Evolutionary conservation across 2,113 vertebrate species (phyloP), one percentile per base, ranked within the genome.

Genomic region (Coturnix japonica): DNA sequence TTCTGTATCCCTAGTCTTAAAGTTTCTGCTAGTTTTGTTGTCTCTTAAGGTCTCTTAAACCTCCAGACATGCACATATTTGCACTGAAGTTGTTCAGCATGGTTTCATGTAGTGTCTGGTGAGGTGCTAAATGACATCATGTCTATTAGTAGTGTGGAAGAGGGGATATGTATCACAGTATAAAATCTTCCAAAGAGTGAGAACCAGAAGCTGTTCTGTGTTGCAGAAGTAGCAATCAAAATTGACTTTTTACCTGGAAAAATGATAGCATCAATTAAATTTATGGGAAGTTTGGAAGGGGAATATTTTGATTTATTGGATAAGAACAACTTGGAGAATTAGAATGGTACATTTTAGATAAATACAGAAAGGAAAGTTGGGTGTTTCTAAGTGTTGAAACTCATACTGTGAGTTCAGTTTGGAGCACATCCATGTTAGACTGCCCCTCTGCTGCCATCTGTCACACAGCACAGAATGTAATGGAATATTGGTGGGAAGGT

Each of bases 321-420:
- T 33, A 72, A 57, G 46, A 72, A 37, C 19, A 19, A 7, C 46
- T 54, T n/a, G 28, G 37, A 51, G 71, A 61, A 26, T 18, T 74
- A 35, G 43, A 82, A 20, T 23, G 28, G 25, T n/a, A 1, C 2
- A 64, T 2, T 57, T 56, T 1, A 30, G 4, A 14, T 47, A 39
- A 71, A 69, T 64, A 8, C 4, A 71, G 41, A n/a, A n/a, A 46
- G 15, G 23, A 49, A 57, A 22, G 9, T 56, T 35, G 3, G 9
- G 9, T 7, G 3, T 72, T 83, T 89, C 7, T 22, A 25, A 41
- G 31, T 59, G 22, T 49, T 12, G 21, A 49, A 49, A 89, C 72
- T 10, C 28, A 31, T 5, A 37, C 7, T 0, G 0, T 0, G 3
- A 43, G 9, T 71, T 82, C 23, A 47, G 22, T 56, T 73, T 78